Base-by-base conservation (phyloP, 2,888 invertebrate genomes). In the Arge pagana region DNA sequence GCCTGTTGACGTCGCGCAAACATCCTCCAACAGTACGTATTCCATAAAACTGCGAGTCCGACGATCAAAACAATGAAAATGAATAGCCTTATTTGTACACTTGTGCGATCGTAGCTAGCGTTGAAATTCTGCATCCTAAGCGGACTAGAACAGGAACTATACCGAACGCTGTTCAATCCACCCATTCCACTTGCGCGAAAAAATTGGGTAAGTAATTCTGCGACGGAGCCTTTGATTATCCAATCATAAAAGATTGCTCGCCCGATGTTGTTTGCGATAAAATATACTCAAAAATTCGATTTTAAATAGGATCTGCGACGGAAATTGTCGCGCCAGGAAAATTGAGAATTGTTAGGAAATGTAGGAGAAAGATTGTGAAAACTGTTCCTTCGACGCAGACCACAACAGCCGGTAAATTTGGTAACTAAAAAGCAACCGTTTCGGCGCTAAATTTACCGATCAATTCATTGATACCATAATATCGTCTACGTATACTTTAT, bases 1-100 rank as follows among this genome's bases (percentile, higher is more conserved):
- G 0, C 49, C 59, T 0, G 66, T 67, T 23, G 56, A 58, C 36
- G 54, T 64, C 10, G 71, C 72, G 2, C 65, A 63, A 15, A 58
- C 57, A 53, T 71, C 72, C 1, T 72, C 68, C 1, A 63, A 65
- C 56, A 67, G 73, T 73, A 55, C 35, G 42, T 26, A 23, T 15
- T 3, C 21, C n/a, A n/a, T n/a, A n/a, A n/a, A n/a, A n/a, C n/a
- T n/a, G n/a, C n/a, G n/a, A n/a, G n/a, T n/a, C 10, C 16, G 8
- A 16, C 16, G 10, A 8, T 36, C 36, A 36, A 36, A 36, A n/a
- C 36, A 36, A 11, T n/a, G n/a, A n/a, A 36, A n/a, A 16, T 36
- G 10, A 36, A 36, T 36, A 11, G n/a, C 16, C n/a, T n/a, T n/a
- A n/a, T n/a, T n/a, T n/a, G n/a, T n/a, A n/a, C n/a, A 26, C 28